Conservation (phyloP, 2,888 invertebrate genomes). For the Vesta saturnalis region DNA sequence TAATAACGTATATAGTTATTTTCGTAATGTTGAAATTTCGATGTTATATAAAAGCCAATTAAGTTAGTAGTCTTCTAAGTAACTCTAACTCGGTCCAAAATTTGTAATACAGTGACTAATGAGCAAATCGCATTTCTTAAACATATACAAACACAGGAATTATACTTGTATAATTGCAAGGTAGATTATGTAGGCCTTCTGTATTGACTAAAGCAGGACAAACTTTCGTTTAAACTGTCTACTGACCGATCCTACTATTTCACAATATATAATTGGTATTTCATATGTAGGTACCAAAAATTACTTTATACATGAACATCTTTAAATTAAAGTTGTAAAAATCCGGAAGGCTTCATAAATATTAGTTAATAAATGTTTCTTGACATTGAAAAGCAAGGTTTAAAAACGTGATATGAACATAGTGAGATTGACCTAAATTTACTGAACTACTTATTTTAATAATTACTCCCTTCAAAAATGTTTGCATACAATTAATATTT, state of each 20-base stretch:
- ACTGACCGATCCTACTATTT: slow-evolving; percentile 46
- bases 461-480: not conserved
- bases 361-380: no score
- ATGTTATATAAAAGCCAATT: not conserved
- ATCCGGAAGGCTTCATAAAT: not conserved
- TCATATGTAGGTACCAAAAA: slow-evolving; percentile 24
- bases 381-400: slow-evolving; percentile 1
- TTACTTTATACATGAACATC: not conserved
- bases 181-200: slow-evolving; percentile 25
- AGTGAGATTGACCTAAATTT: not conserved
- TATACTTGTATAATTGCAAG: slow-evolving; percentile 7
- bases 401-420: not conserved
- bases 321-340: not conserved
- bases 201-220: slow-evolving; percentile 30
- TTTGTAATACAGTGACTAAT: not conserved
- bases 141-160: not conserved
- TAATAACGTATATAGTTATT: no score
- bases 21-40: not conserved
- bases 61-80: not conserved
- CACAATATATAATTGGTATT: slow-evolving; percentile 42
- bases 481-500: not conserved
- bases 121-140: not conserved
- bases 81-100: not conserved
- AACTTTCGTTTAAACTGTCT: slow-evolving; percentile 45
- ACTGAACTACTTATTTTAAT: not conserved